Evolutionary conservation across 2,888 invertebrate species (phyloP), one percentile per base, ranked within the genome.

Genomic region (Xestia c-nigrum): DNA sequence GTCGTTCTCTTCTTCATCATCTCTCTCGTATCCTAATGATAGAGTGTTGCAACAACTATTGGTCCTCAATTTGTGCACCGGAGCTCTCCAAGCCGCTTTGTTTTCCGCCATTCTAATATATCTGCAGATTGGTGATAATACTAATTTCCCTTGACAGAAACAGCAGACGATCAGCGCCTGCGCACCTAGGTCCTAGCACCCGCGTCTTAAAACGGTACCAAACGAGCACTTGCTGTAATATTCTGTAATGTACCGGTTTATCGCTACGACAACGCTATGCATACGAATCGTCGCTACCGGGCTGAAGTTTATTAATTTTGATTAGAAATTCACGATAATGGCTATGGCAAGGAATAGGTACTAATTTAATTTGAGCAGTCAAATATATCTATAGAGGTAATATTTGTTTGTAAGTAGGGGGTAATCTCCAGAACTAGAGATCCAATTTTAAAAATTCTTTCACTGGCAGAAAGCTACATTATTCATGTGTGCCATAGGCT

Each of bases 261-360:
- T 43, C 77, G 50, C 3, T 16, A 16, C 14, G 12, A 63, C 21
- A 16, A 47, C 24, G 40, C 63, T 80, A 38, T 71, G 50, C 57
- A 65, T 72, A 52, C 57, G 24, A 72, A 80, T 66, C 21, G 67
- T 43, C 55, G 79, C 59, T 61, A n/a, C 55, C 19, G 55, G 12
- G 4, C 46, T 19, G 50, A 50, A 50, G 40, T 81, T 73, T 76
- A 76, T 69, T 76, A 59, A 59, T 50, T 67, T 68, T 74, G 38
- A 79, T 57, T 64, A 74, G 21, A 57, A 74, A 68, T 59, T 40
- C 43, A 9, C 3, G 63, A 65, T 68, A 65, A 7, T 50, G 43
- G 3, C 24, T 31, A 47, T 31, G 1, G 50, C 3, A 24, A 14
- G 19, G 59, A 59, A 61, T 38, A n/a, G n/a, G n/a, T n/a, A 78